Percentiles rank a stretch among this genome's conserved stretches.
Conservation (phyloP, 53 echinoderm and acorn worm species). For the Hippasteria phrygiana region DNA sequence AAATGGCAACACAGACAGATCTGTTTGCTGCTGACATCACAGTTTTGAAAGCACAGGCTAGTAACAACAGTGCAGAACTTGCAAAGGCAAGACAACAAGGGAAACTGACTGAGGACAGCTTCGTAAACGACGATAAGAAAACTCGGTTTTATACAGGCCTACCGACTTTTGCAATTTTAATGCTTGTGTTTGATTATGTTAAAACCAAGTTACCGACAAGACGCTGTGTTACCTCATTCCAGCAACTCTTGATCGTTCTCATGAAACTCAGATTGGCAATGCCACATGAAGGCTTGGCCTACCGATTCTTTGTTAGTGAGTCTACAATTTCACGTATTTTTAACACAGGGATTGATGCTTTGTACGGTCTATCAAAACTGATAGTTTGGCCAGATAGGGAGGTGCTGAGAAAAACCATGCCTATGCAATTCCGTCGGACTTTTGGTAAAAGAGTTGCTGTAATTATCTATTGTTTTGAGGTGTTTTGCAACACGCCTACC, state of each 20-base stretch:
- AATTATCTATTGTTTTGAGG: conserved; percentile 50
- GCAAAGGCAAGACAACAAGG: conserved; percentile 23
- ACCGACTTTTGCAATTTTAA: conserved; percentile 1
- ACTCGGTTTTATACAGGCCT: conserved; percentile 15
- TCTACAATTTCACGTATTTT: conserved; percentile 7
- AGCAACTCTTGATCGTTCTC: conserved; percentile 14
- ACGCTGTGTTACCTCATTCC: neutral
- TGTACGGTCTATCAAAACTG: neutral
- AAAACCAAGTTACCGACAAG: conserved; percentile 11
- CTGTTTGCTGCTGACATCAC: conserved; percentile 1
- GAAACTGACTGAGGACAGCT: conserved; percentile 27
- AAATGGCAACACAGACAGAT: conserved; percentile 6
- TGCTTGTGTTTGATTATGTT: conserved; percentile 16
- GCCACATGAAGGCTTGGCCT: conserved; percentile 15
- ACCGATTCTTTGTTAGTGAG: conserved; percentile 17
- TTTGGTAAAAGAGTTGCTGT: conserved; percentile 51
- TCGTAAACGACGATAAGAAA: conserved; percentile 12
- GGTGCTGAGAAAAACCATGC: conserved; percentile 35
- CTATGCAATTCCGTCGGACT: conserved; percentile 34
- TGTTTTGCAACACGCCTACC: conserved; percentile 33
- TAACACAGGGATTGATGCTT: conserved; percentile 7
- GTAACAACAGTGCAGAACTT: conserved; percentile 22
- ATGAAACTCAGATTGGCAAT: conserved; percentile 32
- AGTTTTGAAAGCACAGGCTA: conserved; percentile 22
- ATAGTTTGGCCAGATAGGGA: conserved; percentile 48